Evolutionary conservation across 2,888 invertebrate genomes (phyloP).

Genomic region (Myathropa florea): DNA sequence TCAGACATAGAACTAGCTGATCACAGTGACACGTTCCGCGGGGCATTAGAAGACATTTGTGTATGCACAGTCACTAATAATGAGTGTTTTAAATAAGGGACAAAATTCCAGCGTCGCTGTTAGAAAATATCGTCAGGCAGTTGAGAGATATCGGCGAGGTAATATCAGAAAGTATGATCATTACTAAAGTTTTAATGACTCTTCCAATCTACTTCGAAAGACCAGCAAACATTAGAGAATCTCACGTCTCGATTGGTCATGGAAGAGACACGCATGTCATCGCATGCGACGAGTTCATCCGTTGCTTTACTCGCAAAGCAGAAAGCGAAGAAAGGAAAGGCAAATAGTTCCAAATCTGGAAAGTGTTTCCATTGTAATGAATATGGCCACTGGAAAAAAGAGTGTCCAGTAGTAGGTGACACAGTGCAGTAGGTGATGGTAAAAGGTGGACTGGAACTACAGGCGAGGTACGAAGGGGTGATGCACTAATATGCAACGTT

Average conservation of each 20-base stretch:
- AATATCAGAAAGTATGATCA: conserved; percentile 58
- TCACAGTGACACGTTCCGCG: too few species aligned
- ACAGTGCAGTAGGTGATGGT: too few species aligned
- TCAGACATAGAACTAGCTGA: too few species aligned
- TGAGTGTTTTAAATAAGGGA: too few species aligned
- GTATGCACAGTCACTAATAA: too few species aligned
- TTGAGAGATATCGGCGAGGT: conserved; percentile 58
- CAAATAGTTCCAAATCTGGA: conserved; percentile 3
- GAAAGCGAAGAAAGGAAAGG: background rate
- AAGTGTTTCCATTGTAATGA: conserved; percentile 69
- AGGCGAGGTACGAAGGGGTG: conserved; percentile 29
- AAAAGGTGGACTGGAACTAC: too few species aligned
- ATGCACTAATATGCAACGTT: conserved; percentile 12
- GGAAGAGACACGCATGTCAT: conserved; percentile 67
- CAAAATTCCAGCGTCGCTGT: too few species aligned
- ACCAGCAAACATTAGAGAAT: conserved; percentile 72
- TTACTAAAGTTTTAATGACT: conserved; percentile 71
- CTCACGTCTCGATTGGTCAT: conserved; percentile 68
- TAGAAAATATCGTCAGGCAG: conserved; percentile 39
- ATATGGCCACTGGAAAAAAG: too few species aligned
- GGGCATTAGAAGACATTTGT: too few species aligned
- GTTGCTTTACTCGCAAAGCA: conserved; percentile 22
- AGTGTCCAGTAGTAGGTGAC: too few species aligned
- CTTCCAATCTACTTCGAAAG: conserved; percentile 54
- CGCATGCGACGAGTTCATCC: conserved; percentile 6